These are phyloP conservation scores for Tamandua tetradactyla DNA, from an alignment of 2,797 vertebrate species.

Conservation along the genomic window DNA sequence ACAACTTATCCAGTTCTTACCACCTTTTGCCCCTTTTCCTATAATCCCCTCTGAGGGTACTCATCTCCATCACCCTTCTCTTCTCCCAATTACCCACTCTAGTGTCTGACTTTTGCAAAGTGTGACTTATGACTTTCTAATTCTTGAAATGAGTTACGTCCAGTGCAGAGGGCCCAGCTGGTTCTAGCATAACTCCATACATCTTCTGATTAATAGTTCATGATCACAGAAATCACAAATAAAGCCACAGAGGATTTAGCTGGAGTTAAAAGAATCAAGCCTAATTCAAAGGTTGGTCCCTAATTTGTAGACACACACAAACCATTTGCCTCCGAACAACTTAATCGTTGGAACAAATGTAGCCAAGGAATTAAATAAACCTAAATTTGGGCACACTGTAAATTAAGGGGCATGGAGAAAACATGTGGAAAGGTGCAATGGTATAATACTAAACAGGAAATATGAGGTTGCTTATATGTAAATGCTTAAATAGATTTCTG, in stretches of 20 bases:
- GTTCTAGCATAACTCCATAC: background rate
- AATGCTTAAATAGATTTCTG: constrained; percentile 31
- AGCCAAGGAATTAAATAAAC: constrained; percentile 52
- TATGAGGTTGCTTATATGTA: background rate
- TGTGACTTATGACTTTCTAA: background rate
- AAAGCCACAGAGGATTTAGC: background rate
- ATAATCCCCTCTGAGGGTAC: background rate
- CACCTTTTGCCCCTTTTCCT: background rate
- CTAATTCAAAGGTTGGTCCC: constrained; percentile 8
- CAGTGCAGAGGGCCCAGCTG: background rate
- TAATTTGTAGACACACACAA: constrained; percentile 28
- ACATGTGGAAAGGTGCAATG: background rate
- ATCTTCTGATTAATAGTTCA: background rate
- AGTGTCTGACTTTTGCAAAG: background rate
- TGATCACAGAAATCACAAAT: constrained; percentile 10
- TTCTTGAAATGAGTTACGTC: background rate
- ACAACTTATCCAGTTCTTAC: background rate
- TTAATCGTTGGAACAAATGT: background rate
- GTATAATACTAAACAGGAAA: background rate
- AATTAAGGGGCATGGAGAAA: background rate
- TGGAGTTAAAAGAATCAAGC: constrained; percentile 1
- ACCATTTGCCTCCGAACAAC: background rate
- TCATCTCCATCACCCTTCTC: background rate
- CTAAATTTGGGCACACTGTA: background rate
- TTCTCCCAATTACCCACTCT: background rate